These are phyloP conservation scores for Pogonophryne albipinna DNA, from an alignment of 2,797 vertebrate genomes.

Conservation along the genomic window DNA sequence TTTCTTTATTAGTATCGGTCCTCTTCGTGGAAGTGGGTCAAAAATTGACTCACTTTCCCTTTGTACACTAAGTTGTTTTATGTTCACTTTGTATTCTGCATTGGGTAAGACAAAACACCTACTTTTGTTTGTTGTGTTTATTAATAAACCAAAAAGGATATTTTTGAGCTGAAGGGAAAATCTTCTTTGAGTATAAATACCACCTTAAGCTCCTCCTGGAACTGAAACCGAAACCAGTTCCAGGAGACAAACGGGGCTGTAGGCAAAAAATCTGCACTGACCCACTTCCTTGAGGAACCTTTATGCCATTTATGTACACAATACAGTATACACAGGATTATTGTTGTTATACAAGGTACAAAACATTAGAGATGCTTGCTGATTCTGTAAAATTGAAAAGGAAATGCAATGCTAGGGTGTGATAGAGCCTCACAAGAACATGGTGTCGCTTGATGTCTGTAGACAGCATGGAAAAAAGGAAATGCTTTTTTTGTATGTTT, in stretches of 20 bases:
- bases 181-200: conserved; percentile 50
- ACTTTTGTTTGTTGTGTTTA: conserved; percentile 37
- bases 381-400: conserved; percentile 25
- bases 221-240: conserved; percentile 45
- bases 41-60: conserved; percentile 5
- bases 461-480: neutral
- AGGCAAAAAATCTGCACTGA: conserved; percentile 66
- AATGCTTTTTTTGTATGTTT: neutral
- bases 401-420: neutral
- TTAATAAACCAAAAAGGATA: conserved; percentile 45
- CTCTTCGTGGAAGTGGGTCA: conserved; percentile 15
- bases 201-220: conserved; percentile 48
- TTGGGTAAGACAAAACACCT: neutral
- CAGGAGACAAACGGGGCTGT: conserved; percentile 42
- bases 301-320: conserved; percentile 51
- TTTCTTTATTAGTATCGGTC: neutral
- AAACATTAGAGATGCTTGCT: neutral
- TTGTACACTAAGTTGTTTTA: neutral
- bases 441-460: neutral
- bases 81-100: conserved; percentile 6
- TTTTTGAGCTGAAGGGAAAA: conserved; percentile 34
- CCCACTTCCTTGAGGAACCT: conserved; percentile 61
- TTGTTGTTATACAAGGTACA: conserved; percentile 29
- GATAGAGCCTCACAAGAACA: neutral
- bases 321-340: conserved; percentile 28